Evolutionary conservation across 2,888 invertebrate species (phyloP).

Genomic region (Odontomyia ornata): DNA sequence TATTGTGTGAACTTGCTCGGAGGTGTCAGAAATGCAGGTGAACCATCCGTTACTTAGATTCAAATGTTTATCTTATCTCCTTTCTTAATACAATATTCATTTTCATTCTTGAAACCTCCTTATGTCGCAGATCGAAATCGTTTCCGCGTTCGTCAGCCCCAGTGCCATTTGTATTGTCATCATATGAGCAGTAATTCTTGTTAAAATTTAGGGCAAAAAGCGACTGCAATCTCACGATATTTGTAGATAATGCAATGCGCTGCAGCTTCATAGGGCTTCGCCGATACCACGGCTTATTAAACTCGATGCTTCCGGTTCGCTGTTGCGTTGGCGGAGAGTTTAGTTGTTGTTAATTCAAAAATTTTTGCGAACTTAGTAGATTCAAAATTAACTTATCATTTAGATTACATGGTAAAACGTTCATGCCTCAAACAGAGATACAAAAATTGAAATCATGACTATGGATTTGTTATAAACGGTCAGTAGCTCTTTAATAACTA

Average conservation of each 20-base stretch:
- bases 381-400: too few species aligned
- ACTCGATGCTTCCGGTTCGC: not conserved
- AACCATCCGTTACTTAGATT: constrained; percentile 27
- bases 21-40: too few species aligned
- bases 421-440: too few species aligned
- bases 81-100: constrained; percentile 1
- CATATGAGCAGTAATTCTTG: not conserved
- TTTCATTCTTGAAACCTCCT: too few species aligned
- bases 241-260: not conserved
- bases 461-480: too few species aligned
- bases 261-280: constrained; percentile 22
- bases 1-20: too few species aligned
- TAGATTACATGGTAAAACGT: too few species aligned
- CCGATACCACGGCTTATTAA: not conserved
- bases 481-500: too few species aligned
- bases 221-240: not conserved
- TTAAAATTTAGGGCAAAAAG: not conserved
- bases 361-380: not conserved
- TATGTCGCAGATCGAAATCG: not conserved
- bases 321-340: constrained; percentile 1
- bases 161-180: not conserved
- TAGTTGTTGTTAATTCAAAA: not conserved
- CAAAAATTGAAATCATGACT: too few species aligned
- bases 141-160: not conserved
- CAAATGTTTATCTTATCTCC: not conserved